Percentiles rank a stretch among this genome's conserved stretches.
These are phyloP conservation scores for Myiotriccus ornatus DNA, from an alignment of 2,797 vertebrate species.

Conservation along the genomic window DNA sequence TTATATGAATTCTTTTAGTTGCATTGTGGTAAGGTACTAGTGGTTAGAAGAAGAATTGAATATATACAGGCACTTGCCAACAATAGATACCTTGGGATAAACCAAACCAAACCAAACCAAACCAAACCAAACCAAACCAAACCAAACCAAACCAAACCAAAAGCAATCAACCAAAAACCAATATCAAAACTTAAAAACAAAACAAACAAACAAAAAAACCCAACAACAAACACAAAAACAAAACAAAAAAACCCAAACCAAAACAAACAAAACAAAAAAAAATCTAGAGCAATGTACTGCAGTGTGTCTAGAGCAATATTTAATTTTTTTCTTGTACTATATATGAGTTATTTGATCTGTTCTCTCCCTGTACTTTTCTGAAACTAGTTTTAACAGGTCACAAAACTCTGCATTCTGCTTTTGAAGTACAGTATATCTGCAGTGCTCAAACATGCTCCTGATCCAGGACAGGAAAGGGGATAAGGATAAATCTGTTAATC, in stretches of 20 bases:
- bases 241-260: background rate
- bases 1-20: background rate
- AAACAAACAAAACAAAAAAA: background rate
- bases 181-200: too few relatives aligned
- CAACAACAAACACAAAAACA: background rate
- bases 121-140: background rate
- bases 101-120: background rate
- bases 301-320: background rate
- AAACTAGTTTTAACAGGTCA: background rate
- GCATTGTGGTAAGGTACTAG: background rate
- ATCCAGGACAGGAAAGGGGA: background rate
- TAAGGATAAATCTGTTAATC: background rate
- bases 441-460: background rate
- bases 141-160: background rate
- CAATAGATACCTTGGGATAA: background rate
- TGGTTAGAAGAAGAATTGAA: background rate
- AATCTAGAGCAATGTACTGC: background rate
- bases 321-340: background rate
- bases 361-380: background rate
- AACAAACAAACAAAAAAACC: background rate
- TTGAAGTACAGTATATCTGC: background rate
- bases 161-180: background rate
- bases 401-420: background rate
- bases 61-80: background rate
- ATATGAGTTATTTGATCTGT: background rate